A percentile compares a stretch with the other conserved stretches of the same genome.
phyloP scores from a whole-genome alignment of 2,113 vertebrate genomes.

The Cynoglossus semilaevis region DNA sequence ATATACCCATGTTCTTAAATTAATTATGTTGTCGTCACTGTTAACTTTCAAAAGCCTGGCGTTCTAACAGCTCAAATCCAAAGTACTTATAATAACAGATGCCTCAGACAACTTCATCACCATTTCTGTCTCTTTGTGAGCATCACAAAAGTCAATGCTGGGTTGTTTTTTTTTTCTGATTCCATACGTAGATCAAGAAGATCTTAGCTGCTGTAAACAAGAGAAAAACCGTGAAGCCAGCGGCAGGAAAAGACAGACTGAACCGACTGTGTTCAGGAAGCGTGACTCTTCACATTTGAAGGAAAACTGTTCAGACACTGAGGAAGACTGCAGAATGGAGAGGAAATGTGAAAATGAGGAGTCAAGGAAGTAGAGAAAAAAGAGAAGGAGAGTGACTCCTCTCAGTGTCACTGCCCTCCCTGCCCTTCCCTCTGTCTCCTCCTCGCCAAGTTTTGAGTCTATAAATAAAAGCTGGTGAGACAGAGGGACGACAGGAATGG shows the following conservation, averaged over 20 bases:
- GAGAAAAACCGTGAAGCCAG: constrained; percentile 45
- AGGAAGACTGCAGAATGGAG: constrained; percentile 61
- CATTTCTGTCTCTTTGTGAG: not conserved
- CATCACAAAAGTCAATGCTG: constrained; percentile 32
- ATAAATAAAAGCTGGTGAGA: constrained; percentile 64
- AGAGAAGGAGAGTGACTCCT: constrained; percentile 3
- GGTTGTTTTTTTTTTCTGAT: constrained; percentile 26
- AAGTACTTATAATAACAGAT: too few species aligned
- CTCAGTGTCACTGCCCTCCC: constrained; percentile 6
- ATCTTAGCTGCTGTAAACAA: constrained; percentile 24
- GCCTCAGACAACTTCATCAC: too few species aligned
- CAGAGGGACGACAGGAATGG: constrained; percentile 27
- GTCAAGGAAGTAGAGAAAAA: constrained; percentile 2
- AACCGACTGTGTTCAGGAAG: constrained; percentile 20
- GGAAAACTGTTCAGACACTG: constrained; percentile 51
- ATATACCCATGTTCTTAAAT: too few species aligned
- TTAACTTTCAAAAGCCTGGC: too few species aligned
- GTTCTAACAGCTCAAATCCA: too few species aligned
- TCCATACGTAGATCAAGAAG: constrained; percentile 26
- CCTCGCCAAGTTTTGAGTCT: constrained; percentile 47
- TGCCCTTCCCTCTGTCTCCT: constrained; percentile 35
- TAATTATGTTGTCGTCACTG: too few species aligned
- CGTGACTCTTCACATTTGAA: constrained; percentile 63
- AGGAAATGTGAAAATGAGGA: constrained; percentile 5
- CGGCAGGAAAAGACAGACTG: constrained; percentile 21